These are phyloP conservation scores for Pseudochaenichthys georgianus DNA, from an alignment of 2,797 vertebrate genomes.

Conservation along the genomic window DNA sequence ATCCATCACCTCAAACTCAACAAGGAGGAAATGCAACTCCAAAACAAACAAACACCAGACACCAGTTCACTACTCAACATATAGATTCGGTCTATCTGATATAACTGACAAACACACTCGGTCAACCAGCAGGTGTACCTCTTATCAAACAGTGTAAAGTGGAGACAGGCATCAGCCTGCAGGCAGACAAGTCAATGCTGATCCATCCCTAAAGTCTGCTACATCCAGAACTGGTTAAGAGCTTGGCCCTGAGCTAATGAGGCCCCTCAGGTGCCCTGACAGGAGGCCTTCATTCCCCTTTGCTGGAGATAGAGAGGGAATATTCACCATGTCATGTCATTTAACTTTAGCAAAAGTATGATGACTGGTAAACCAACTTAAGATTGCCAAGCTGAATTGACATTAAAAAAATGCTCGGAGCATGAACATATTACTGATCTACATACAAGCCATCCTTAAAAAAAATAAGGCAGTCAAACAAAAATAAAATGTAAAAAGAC, in stretches of 20 bases:
- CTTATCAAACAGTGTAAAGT: conserved; percentile 18
- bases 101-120: conserved; percentile 30
- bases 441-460: conserved; percentile 3
- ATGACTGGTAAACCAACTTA: conserved; percentile 10
- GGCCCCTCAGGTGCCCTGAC: conserved; percentile 32
- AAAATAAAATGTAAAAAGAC: conserved; percentile 46
- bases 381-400: conserved; percentile 10
- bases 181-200: conserved; percentile 57
- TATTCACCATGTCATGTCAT: conserved; percentile 38
- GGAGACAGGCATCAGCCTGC: conserved; percentile 34
- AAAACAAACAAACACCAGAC: conserved; percentile 34
- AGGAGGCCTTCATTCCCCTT: conserved; percentile 38
- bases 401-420: background rate
- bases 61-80: background rate
- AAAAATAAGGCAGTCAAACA: conserved; percentile 39
- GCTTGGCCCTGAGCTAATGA: conserved; percentile 55
- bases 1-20: conserved; percentile 65
- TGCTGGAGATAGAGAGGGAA: conserved; percentile 24
- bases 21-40: conserved; percentile 37
- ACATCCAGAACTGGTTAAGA: conserved; percentile 33
- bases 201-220: conserved; percentile 40
- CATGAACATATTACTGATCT: background rate
- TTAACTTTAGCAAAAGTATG: conserved; percentile 35
- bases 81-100: conserved; percentile 24
- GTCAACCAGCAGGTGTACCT: conserved; percentile 30